Percentiles rank a stretch among this genome's conserved stretches.
Evolutionary conservation across 2,113 vertebrate species (phyloP).

Genomic region (Campylomormyrus numenius): DNA sequence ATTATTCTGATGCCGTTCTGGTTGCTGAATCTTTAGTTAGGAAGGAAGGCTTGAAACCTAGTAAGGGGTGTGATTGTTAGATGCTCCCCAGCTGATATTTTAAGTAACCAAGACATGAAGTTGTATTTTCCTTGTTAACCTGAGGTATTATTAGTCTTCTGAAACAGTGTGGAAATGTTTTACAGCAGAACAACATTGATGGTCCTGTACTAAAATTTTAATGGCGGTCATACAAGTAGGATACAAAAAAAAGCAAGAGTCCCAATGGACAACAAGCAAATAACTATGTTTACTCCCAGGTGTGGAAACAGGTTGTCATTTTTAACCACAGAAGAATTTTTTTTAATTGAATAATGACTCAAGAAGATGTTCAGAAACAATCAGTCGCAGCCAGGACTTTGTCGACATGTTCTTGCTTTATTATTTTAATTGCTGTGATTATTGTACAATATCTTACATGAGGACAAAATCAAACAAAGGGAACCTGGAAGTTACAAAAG

Average conservation of each 20-base stretch:
- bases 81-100: background rate
- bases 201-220: background rate
- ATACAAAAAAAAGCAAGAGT: background rate
- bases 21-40: background rate
- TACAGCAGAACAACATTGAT: background rate
- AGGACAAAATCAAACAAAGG: constrained; percentile 48
- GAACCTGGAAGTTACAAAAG: constrained; percentile 44
- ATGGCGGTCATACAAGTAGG: background rate
- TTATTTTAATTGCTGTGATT: constrained; percentile 29
- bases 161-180: background rate
- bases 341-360: background rate
- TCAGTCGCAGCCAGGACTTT: background rate
- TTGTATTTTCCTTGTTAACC: background rate
- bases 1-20: background rate
- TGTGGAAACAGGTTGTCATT: background rate
- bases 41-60: background rate
- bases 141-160: background rate
- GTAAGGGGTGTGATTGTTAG: background rate
- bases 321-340: background rate
- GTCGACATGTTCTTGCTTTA: background rate
- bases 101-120: background rate
- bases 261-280: background rate
- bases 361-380: background rate
- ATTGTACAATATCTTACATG: constrained; percentile 57
- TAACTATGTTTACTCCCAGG: background rate